phyloP scores from a whole-genome alignment of 2,888 invertebrate species.

The Eudasyphora cyanicolor region DNA sequence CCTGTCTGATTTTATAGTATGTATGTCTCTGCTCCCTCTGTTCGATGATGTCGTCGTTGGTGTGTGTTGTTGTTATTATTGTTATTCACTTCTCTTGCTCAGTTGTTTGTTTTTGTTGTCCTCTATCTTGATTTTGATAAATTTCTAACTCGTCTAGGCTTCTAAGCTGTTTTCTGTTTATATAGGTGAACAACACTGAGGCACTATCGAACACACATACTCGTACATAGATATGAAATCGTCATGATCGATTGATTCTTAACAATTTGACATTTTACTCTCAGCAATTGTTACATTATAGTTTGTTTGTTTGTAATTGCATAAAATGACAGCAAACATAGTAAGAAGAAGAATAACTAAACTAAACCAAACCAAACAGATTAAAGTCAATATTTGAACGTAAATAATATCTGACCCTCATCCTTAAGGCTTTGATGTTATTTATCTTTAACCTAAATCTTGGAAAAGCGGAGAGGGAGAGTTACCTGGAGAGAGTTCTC shows the following conservation, averaged over 20 bases:
- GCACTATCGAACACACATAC: not conserved
- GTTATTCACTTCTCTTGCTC: not conserved
- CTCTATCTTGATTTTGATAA: constrained; percentile 2
- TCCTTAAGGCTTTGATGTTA: too few species aligned
- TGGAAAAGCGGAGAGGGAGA: too few species aligned
- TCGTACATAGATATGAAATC: too few species aligned
- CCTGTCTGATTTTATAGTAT: not conserved
- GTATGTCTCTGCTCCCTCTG: not conserved
- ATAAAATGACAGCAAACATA: too few species aligned
- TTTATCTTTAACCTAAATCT: too few species aligned
- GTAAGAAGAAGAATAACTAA: too few species aligned
- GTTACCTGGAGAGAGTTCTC: too few species aligned
- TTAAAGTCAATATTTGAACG: too few species aligned
- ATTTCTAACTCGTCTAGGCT: not conserved
- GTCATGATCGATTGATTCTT: not conserved
- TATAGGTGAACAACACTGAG: not conserved
- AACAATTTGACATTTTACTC: not conserved
- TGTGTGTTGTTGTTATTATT: not conserved
- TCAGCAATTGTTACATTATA: too few species aligned
- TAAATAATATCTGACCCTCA: too few species aligned
- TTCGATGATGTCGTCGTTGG: not conserved
- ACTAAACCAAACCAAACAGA: too few species aligned
- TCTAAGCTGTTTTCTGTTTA: not conserved
- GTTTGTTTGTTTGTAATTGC: too few species aligned
- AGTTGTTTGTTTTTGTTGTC: not conserved